Evolutionary conservation across 2,113 vertebrate species (phyloP), one percentile per base, ranked within the genome.

Genomic region (Pipa parva): DNA sequence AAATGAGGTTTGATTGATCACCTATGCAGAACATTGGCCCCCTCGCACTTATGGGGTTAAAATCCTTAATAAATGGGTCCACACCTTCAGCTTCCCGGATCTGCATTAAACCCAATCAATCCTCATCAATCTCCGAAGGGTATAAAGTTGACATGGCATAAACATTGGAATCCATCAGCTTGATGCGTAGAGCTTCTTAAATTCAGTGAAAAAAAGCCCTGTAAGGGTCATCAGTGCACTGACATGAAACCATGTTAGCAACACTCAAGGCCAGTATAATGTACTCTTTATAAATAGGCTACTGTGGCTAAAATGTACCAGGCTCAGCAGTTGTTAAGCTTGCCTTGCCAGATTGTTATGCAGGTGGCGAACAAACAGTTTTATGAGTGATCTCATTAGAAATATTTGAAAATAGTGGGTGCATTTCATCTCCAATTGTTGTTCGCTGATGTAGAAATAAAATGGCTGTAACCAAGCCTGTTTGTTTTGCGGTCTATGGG

Each of bases 81-180:
- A 51, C 48, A 68, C 64, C 64, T 68, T 39, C 64, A 24, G 28
- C 15, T 68, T 68, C 56, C 56, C 33, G 56, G 64, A 68, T 51
- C 56, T 51, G 56, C 64, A 68, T 68, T 68, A 68, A 68, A 59
- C 22, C 24, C 29, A 51, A 68, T 68, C 64, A 68, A 68, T 68
- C 59, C 64, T 56, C 46, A 50, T 68, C 64, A 68, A 45, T 59
- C 31, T 31, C 59, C n/a, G 33, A 22, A 49, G 4, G 45, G 64
- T 28, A 68, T 68, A 68, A 59, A 59, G 56, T 68, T 51, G 56
- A 68, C 56, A 24, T 68, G 64, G 59, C 56, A 51, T 55, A 36
- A 67, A 49, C 63, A 67, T 67, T 54, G 54, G 55, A 67, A 67
- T n/a, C 55, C 42, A 67, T 67, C 63, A 67, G 54, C 7, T 21